These are phyloP conservation scores for Synergus japonicus DNA, from an alignment of 2,888 invertebrate genomes.

Conservation along the genomic window DNA sequence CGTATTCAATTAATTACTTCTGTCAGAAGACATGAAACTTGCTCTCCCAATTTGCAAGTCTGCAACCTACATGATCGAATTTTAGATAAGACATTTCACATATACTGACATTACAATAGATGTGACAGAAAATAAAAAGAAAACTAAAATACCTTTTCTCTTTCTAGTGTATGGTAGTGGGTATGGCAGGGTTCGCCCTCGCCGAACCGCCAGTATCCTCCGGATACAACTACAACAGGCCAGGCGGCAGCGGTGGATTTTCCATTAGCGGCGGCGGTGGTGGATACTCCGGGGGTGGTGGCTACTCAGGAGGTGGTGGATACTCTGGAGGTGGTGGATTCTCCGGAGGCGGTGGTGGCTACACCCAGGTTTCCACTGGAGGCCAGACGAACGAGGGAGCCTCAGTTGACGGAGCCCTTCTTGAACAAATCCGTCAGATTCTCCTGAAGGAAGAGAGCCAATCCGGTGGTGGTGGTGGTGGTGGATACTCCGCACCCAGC, in stretches of 20 bases:
- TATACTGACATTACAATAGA: too few relatives aligned
- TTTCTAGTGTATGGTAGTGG: constrained; percentile 89
- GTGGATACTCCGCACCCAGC: constrained; percentile 74
- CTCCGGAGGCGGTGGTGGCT: constrained; percentile 80
- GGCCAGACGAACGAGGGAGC: constrained; percentile 91
- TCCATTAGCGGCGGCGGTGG: constrained; percentile 69
- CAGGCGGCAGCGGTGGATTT: constrained; percentile 77
- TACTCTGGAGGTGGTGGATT: constrained; percentile 76
- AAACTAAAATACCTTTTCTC: constrained; percentile 40
- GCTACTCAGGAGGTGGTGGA: constrained; percentile 75
- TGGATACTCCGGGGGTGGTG: constrained; percentile 69
- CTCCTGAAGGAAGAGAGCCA: constrained; percentile 89
- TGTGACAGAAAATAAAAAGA: neutral
- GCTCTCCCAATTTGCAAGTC: too few relatives aligned
- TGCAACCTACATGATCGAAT: too few relatives aligned
- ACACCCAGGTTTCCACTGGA: constrained; percentile 88
- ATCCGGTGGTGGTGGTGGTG: constrained; percentile 78
- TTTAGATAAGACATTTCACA: too few relatives aligned
- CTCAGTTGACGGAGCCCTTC: constrained; percentile 87
- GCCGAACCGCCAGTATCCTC: constrained; percentile 84
- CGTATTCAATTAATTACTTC: too few relatives aligned
- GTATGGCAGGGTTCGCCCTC: constrained; percentile 85
- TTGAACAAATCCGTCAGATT: constrained; percentile 91
- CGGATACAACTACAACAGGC: constrained; percentile 78
- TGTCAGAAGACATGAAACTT: too few relatives aligned